phyloP scores from a whole-genome alignment of 1,140 invertebrate species.

The Heliothis virescens region DNA sequence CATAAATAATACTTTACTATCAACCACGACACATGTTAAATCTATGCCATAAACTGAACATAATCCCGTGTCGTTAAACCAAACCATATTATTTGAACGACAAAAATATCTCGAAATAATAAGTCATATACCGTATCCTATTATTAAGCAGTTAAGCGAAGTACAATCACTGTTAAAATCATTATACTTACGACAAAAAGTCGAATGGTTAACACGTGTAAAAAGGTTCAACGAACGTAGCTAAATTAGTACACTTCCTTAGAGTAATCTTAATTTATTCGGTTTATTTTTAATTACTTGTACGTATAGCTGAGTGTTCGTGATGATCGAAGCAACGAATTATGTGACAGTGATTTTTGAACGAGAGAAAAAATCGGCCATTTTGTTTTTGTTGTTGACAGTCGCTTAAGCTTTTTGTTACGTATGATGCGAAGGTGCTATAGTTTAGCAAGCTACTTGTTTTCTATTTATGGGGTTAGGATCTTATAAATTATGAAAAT shows the following conservation, averaged over 20 bases:
- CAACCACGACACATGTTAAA: background rate
- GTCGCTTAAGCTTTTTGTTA: background rate
- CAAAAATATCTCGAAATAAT: conserved; percentile 29
- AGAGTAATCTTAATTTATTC: conserved; percentile 66
- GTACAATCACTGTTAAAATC: conserved; percentile 38
- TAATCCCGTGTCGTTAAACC: conserved; percentile 1
- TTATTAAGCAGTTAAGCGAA: conserved; percentile 28
- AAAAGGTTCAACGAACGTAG: conserved; percentile 65
- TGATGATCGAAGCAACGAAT: conserved; percentile 33
- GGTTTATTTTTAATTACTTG: conserved; percentile 73
- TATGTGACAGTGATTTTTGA: conserved; percentile 17
- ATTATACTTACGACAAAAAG: conserved; percentile 47
- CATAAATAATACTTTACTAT: background rate
- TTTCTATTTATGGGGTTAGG: too few species aligned
- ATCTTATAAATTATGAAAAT: too few species aligned
- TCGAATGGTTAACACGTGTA: conserved; percentile 62
- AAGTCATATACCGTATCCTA: conserved; percentile 32
- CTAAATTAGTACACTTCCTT: conserved; percentile 69
- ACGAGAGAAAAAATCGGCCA: background rate
- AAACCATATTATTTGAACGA: background rate
- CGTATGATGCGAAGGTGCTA: too few species aligned
- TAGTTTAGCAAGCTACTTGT: too few species aligned
- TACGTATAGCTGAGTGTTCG: conserved; percentile 54
- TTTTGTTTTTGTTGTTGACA: background rate
- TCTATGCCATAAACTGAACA: background rate